These are phyloP conservation scores for Pristionchus exspectatus DNA, from an alignment of 2,888 invertebrate genomes.

Conservation along the genomic window DNA sequence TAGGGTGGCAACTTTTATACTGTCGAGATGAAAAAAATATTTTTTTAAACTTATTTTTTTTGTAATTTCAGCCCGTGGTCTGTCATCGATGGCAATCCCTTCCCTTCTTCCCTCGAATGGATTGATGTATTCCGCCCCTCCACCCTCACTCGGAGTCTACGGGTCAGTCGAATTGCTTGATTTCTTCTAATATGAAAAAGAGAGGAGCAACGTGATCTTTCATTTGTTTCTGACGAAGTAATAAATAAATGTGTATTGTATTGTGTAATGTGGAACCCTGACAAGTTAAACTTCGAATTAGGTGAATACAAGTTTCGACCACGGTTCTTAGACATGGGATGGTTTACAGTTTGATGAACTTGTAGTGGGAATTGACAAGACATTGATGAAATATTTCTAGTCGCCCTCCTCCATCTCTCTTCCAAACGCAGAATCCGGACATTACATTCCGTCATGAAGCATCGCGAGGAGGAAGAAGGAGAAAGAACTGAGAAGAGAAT, in stretches of 20 bases:
- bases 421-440: conserved; percentile 27
- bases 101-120: not conserved
- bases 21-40: too few relatives aligned
- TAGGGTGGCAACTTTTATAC: too few relatives aligned
- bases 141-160: not conserved
- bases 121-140: not conserved
- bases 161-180: not conserved
- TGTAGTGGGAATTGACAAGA: too few relatives aligned
- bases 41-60: too few relatives aligned
- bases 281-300: too few relatives aligned
- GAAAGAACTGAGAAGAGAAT: conserved; percentile 27
- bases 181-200: not conserved
- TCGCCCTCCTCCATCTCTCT: conserved; percentile 46
- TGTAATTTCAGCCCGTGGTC: not conserved
- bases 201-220: too few relatives aligned
- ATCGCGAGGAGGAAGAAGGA: conserved; percentile 29
- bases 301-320: too few relatives aligned
- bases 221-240: not conserved
- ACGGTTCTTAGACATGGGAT: too few relatives aligned
- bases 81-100: conserved; percentile 2
- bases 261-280: too few relatives aligned
- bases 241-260: too few relatives aligned
- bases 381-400: not conserved
- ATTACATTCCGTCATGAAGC: conserved; percentile 18
- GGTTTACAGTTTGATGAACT: too few relatives aligned